Evolutionary conservation across 2,797 vertebrate species (phyloP), one percentile per base, ranked within the genome.

Genomic region (Crypturellus tataupa): DNA sequence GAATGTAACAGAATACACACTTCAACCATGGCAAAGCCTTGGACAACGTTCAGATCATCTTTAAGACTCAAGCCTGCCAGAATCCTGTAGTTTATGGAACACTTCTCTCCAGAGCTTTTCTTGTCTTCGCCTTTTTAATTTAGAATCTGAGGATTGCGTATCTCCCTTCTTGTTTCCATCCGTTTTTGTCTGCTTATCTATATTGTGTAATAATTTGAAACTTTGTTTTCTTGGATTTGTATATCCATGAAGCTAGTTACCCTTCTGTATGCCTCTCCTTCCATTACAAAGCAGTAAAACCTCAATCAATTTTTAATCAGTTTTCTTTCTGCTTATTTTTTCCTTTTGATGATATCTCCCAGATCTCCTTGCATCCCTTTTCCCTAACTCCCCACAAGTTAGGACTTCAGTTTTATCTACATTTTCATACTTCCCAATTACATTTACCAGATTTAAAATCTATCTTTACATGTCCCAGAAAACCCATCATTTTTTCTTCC

Each of bases 361-460:
- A 69, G 33, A 87, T 69, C 6, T 63, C 24, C 73, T 70, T 42
- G 46, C n/a, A 85, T 31, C 31, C 39, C 11, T 35, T 73, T 80
- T 12, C 16, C 17, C 23, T 10, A 63, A 8, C 31, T 59, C 8
- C 51, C 15, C 56, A 59, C 23, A 86, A 33, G 15, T 29, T 70
- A 89, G 24, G 42, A 39, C 37, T 93, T 92, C 40, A 67, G 39
- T 58, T 90, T 80, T 46, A 80, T 72, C 47, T 69, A 12, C n/a
- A 59, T 83, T 92, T 94, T 78, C 62, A 53, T 65, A 53, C 59
- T 58, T 92, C 44, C 12, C 29, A 72, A 46, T 59, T 78, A 63
- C 14, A 80, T 82, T 87, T 85, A 87, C 58, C 44, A 75, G 81
- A 71, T 89, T 71, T 77, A 82, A 95, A 92, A 87, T 53, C 21